These are phyloP conservation scores for Gasterosteus aculeatus DNA, from an alignment of 2,113 vertebrate genomes.

Conservation along the genomic window DNA sequence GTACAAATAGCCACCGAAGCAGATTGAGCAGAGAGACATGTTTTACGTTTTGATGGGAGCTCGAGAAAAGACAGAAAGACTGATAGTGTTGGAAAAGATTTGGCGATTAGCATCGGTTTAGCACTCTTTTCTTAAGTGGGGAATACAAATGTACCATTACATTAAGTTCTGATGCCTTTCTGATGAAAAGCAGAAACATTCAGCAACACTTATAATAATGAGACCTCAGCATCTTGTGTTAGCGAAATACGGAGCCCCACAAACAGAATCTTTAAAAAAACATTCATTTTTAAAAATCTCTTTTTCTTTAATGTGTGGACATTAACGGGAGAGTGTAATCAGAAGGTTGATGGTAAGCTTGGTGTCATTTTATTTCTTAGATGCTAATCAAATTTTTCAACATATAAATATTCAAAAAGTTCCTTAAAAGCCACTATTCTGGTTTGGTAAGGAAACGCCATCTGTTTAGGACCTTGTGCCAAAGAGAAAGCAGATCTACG, in stretches of 20 bases:
- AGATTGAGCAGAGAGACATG: constrained; percentile 46
- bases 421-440: background rate
- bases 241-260: background rate
- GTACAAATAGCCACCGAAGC: constrained; percentile 60
- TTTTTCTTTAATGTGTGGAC: background rate
- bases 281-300: background rate
- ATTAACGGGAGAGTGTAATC: background rate
- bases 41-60: constrained; percentile 33
- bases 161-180: background rate
- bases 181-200: background rate
- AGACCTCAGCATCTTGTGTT: background rate
- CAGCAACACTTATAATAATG: background rate
- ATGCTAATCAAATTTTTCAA: background rate
- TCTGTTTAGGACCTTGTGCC: background rate
- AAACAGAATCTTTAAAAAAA: background rate
- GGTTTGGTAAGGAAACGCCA: background rate
- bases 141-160: background rate
- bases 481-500: background rate
- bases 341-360: background rate
- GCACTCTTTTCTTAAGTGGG: background rate
- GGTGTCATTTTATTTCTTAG: background rate
- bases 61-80: constrained; percentile 26
- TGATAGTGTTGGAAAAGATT: constrained; percentile 21
- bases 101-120: constrained; percentile 14
- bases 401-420: background rate